These are phyloP conservation scores for Microhierax caerulescens DNA, from an alignment of 2,797 vertebrate species.

Conservation along the genomic window DNA sequence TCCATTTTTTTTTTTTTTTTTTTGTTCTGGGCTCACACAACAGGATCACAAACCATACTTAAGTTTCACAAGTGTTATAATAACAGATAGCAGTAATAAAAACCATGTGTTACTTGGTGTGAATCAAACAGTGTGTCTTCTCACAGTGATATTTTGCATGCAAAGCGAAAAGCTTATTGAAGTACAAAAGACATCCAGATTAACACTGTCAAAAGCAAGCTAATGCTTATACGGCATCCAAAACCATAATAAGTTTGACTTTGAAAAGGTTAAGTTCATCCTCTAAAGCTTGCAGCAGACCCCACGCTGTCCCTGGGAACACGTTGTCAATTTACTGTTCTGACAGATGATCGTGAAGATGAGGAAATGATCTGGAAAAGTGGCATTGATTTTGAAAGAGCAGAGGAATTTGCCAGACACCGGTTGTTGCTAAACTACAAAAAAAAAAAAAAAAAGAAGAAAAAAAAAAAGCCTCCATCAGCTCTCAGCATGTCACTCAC, in stretches of 20 bases:
- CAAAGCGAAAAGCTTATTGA: not conserved
- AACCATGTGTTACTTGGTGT: not conserved
- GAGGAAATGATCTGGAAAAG: constrained; percentile 54
- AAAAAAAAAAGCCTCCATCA: not conserved
- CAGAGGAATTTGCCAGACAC: constrained; percentile 42
- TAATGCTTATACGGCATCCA: not conserved
- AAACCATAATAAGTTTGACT: not conserved
- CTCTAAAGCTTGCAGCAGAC: not conserved
- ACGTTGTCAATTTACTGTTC: not conserved
- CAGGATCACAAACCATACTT: not conserved
- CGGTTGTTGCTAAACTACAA: constrained; percentile 37
- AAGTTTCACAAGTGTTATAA: not conserved
- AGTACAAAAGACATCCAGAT: not conserved
- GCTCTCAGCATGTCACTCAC: not conserved
- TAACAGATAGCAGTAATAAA: not conserved
- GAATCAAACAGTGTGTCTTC: not conserved
- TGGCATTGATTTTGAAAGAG: constrained; percentile 51
- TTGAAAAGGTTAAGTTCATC: not conserved
- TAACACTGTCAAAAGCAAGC: not conserved
- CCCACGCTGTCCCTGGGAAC: not conserved
- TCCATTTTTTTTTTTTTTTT: not conserved
- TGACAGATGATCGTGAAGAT: not conserved
- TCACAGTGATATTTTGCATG: not conserved
- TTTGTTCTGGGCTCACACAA: not conserved
- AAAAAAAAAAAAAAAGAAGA: not conserved